These are phyloP conservation scores for Beroe ovata DNA, from an alignment of 37 sponge, comb jelly and placozoan genomes.

Conservation along the genomic window DNA sequence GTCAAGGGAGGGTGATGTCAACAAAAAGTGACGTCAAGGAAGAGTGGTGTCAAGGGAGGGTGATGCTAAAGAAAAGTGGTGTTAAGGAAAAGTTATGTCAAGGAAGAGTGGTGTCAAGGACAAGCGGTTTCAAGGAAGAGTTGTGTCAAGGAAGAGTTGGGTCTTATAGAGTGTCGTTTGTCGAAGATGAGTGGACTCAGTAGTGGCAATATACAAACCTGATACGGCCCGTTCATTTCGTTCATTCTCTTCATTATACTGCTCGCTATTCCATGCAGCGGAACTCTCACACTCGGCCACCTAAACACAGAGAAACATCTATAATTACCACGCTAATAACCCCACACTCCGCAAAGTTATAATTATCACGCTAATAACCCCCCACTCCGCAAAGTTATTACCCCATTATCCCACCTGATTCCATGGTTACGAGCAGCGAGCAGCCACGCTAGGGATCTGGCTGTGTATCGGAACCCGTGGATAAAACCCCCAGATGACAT, in stretches of 20 bases:
- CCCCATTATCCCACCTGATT: not conserved
- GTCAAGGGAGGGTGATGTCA: not conserved
- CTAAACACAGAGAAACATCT: slow-evolving; percentile 60
- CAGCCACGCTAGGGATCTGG: slow-evolving; percentile 10
- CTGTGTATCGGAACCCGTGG: slow-evolving; percentile 93
- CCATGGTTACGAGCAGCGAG: slow-evolving; percentile 61
- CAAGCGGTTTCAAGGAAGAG: too few species aligned
- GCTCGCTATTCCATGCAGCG: slow-evolving; percentile 69
- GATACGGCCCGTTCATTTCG: slow-evolving; percentile 71
- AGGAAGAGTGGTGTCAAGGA: too few species aligned
- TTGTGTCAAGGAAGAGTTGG: too few species aligned
- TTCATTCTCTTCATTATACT: slow-evolving; percentile 83
- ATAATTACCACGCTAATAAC: too few species aligned
- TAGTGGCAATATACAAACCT: too few species aligned
- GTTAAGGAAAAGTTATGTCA: too few species aligned
- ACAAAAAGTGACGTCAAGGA: not conserved
- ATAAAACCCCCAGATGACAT: slow-evolving; percentile 96
- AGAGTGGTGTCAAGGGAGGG: not conserved
- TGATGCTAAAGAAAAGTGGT: not conserved
- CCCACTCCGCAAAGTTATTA: not conserved
- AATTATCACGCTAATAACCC: too few species aligned
- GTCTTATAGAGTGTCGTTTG: too few species aligned
- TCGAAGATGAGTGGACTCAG: too few species aligned
- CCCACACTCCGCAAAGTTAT: too few species aligned
- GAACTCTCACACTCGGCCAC: slow-evolving; percentile 83